Base-by-base conservation (phyloP, 2,797 vertebrate species). In the Australoheros facetus region DNA sequence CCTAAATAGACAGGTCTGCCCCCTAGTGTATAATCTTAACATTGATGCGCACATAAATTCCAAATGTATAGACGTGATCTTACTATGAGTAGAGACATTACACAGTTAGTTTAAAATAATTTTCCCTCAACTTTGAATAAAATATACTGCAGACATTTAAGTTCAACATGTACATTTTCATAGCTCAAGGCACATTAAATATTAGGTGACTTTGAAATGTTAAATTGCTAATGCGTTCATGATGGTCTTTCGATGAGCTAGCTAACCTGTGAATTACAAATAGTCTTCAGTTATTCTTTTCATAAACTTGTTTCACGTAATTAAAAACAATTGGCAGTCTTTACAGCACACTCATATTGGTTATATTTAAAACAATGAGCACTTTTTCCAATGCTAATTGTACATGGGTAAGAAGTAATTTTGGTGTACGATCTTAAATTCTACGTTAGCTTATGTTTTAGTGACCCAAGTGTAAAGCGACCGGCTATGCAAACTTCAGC, bases 11-110 rank as follows among this genome's bases (percentile, higher is more conserved):
- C 56, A 60, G 32, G 54, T 32, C 32, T 71, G 82, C 88, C 91
- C 81, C 70, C 87, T 90, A 84, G 78, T 87, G 77, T 84, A 69
- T 32, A 7, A 70, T 76, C 39, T 9, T 51, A 8, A 10, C 3
- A 2, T 14, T 1, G 2, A 48, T 16, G 7, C 21, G 16, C 32
- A 56, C 26, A 4, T 7, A 7, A 32, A 21, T 58, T 8, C 12
- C 21, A 57, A 10, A 58, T 17, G 39, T n/a, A 9, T 30, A 0
- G 1, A 19, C 19, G 10, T 70, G 11, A 57, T 60, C 21, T 32
- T 10, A 6, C 1, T 23, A 30, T 51, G 64, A 0, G 4, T 23
- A 8, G 2, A 51, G 10, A 23, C 1, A 19, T 32, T 58, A 19
- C 1, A 1, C 64, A 1, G n/a, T 56, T 74, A 55, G 4, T 26